Base-by-base conservation (phyloP, 2,797 vertebrate genomes). In the Sitta carolinensis region DNA sequence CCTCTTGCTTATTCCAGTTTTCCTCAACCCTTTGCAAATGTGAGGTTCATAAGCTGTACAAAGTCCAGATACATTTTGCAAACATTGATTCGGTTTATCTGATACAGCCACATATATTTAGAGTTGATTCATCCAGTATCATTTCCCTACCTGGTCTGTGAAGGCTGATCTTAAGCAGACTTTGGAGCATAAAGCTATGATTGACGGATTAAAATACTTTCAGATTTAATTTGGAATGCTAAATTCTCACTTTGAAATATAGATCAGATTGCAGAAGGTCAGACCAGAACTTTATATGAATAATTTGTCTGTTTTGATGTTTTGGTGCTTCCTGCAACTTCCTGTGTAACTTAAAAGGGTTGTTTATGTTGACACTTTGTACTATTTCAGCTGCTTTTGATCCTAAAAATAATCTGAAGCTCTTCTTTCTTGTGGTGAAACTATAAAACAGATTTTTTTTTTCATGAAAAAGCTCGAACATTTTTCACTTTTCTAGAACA, bases 321-420 rank as follows among this genome's bases (percentile, higher is more conserved):
- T 88, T 79, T 72, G 50, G 38, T 29, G 4, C 45, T 91, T 91
- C 45, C 52, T 88, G 52, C 38, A 48, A 52, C 80, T 95, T 96
- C 67, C 86, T 75, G 36, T 72, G 10, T 59, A 63, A 84, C 67
- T 87, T 73, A 6, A 74, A 87, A 87, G 30, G 23, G 30, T 88
- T 94, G 72, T 70, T 58, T 54, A 25, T 86, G 64, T 84, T 94
- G 61, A 90, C 45, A 47, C 64, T 94, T 81, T 10, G 5, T 89
- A 82, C 23, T 11, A 16, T 87, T 95, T 90, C 25, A 74, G 25
- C 38, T 79, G 36, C 7, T 72, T 73, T 67, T 69, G 30, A 85
- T 29, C 42, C 84, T 87, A 90, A 95, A 90, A 90, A 81, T 91
- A 91, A 38, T 66, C 51, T 5, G 3, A 73, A 81, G 17, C 6